Evolutionary conservation across 2,113 vertebrate genomes (phyloP), one percentile per base, ranked within the genome.

Genomic region (Zapornia atra): DNA sequence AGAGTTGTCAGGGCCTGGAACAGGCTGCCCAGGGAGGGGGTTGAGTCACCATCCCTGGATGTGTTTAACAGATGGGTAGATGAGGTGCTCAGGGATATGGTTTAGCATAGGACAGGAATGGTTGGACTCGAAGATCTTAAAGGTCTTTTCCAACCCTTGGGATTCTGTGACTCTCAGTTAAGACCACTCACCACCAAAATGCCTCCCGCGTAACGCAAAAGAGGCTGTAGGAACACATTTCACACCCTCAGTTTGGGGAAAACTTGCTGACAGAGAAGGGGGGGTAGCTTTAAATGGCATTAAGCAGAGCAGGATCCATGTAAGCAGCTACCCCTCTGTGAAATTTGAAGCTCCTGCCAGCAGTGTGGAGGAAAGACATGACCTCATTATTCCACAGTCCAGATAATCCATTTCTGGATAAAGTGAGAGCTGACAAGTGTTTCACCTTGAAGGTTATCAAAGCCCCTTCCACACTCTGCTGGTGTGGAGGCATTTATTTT

Each of bases 351-450:
- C 96, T 89, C 77, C 70, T 86, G 94, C 93, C 92, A 96, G 93
- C 48, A 0, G 80, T 75, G 77, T 53, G 81, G 83, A 90, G 95
- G 81, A 90, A 95, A 95, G 94, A 96, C 95, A 82, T 89, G 94
- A 97, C 96, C 91, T 95, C 95, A 95, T 94, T 96, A 94, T 91
- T 96, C 88, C 94, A 87, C 91, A 96, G 91, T 83, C 83, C 92
- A 92, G 94, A 95, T 96, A 96, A 96, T 95, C 92, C 24, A 1
- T 84, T 94, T 77, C 86, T 84, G 94, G 89, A 94, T 96, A 91
- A 95, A 95, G 92, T 82, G 88, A 95, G 95, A 94, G 86, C 65
- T 96, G 95, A 94, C 86, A 92, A 97, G 96, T 83, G 72, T 60
- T 96, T 94, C 81, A 96, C 91, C 92, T 96, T 81, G 64, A 93